A percentile compares a stretch with the other conserved stretches of the same genome.
Conservation (phyloP, 2,113 vertebrate species). For the Pseudopodoces humilis region DNA sequence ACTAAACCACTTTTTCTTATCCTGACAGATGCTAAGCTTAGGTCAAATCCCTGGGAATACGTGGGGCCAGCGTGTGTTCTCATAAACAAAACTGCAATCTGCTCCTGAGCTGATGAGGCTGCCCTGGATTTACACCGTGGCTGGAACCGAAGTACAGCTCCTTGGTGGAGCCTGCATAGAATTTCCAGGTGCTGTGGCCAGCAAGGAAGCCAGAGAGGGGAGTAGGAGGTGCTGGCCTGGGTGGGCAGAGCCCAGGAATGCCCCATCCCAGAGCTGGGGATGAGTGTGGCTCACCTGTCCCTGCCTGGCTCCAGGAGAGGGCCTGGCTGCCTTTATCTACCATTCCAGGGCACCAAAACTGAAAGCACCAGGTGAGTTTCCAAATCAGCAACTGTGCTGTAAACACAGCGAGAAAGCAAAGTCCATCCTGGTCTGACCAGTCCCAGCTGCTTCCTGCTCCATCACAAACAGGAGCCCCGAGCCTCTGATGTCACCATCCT, state of each 20-base stretch:
- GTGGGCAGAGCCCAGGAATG: not conserved
- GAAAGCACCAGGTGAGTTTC: not conserved
- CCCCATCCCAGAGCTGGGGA: not conserved
- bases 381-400: not conserved
- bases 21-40: slow-evolving; percentile 34
- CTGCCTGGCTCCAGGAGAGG: not conserved
- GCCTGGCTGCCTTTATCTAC: not conserved
- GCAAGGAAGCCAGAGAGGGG: not conserved
- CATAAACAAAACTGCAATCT: slow-evolving; percentile 9
- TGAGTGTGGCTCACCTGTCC: not conserved
- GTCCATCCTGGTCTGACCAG: not conserved
- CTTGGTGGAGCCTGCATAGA: rapidly evolving
- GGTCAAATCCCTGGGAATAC: slow-evolving; percentile 40
- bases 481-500: not conserved
- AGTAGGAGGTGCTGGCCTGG: not conserved
- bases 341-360: not conserved
- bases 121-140: not conserved
- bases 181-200: not conserved
- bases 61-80: not conserved
- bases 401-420: not conserved
- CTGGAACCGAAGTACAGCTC: not conserved
- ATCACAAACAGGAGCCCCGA: not conserved
- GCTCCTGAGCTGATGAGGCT: slow-evolving; percentile 6
- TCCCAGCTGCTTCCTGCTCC: not conserved
- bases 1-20: not conserved